phyloP scores from a whole-genome alignment of 2,113 vertebrate genomes.

The Calcarius ornatus region DNA sequence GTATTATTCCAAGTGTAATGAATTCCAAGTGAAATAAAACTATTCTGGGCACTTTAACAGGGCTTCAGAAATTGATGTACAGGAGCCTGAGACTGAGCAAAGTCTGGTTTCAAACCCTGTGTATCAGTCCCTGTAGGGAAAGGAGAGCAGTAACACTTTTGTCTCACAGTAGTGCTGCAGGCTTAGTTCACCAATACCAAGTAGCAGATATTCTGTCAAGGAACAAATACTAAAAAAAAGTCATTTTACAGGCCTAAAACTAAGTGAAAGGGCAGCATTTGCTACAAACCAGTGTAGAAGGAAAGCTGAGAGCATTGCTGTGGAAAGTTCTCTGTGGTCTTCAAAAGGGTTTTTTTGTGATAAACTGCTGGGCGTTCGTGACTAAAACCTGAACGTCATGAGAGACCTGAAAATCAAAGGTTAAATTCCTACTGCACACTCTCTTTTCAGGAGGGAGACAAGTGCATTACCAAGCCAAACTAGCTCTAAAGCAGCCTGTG shows the following conservation, averaged over 20 bases:
- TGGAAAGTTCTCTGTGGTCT: not conserved
- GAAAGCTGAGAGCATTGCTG: not conserved
- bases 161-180: not conserved
- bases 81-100: too few relatives aligned
- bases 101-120: not conserved
- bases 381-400: not conserved
- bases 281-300: not conserved
- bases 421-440: not conserved
- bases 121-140: not conserved
- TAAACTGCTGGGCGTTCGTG: not conserved
- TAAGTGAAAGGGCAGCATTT: not conserved
- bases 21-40: not conserved
- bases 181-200: not conserved
- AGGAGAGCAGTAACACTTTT: not conserved
- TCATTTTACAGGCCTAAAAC: not conserved
- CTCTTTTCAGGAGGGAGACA: not conserved
- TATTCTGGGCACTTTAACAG: not conserved
- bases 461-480: not conserved
- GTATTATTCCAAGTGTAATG: not conserved
- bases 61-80: not conserved
- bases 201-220: not conserved
- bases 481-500: fast-evolving
- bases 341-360: not conserved
- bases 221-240: not conserved
- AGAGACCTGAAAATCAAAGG: not conserved